Percentiles rank a stretch among this genome's conserved stretches.
phyloP scores from a whole-genome alignment of 1,140 invertebrate genomes.

The Monochamus saltuarius region DNA sequence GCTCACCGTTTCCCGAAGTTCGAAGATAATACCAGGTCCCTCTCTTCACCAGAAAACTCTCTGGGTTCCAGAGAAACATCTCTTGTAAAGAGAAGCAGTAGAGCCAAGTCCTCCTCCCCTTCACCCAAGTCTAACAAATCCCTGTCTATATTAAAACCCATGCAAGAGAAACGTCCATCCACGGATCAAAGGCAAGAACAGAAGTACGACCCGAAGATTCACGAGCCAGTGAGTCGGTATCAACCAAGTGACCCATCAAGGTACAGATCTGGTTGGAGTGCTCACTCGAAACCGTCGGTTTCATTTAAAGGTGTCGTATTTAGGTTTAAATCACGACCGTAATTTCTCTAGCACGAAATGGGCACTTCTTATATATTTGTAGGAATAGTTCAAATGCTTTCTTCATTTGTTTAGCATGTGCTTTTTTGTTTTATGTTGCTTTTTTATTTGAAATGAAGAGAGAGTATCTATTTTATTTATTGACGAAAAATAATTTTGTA shows the following conservation, averaged over 20 bases:
- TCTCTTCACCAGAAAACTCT: conserved; percentile 57
- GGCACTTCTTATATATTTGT: conserved; percentile 10
- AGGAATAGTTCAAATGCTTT: conserved; percentile 22
- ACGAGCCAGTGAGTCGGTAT: conserved; percentile 74
- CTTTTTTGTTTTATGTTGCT: conserved; percentile 9
- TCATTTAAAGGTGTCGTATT: conserved; percentile 71
- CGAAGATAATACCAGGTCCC: conserved; percentile 63
- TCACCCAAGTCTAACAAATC: conserved; percentile 42
- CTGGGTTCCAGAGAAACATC: conserved; percentile 44
- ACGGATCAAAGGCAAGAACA: conserved; percentile 54
- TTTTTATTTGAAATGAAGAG: conserved; percentile 1
- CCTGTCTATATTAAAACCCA: conserved; percentile 65
- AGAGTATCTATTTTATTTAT: not conserved
- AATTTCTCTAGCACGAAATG: conserved; percentile 20
- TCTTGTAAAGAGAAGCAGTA: conserved; percentile 41
- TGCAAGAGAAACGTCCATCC: conserved; percentile 40
- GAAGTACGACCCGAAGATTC: conserved; percentile 71
- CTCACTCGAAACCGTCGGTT: conserved; percentile 61
- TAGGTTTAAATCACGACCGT: conserved; percentile 23
- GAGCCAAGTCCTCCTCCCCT: conserved; percentile 52
- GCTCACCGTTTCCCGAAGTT: conserved; percentile 71
- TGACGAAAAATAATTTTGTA: not conserved
- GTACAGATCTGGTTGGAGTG: conserved; percentile 55
- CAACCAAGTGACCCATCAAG: conserved; percentile 58
- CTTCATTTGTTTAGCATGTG: conserved; percentile 16